Percentiles rank a stretch among this genome's conserved stretches.
Evolutionary conservation across 35 echinoderm and acorn worm genomes (phyloP).

Genomic region (Holothuria glaberrima): DNA sequence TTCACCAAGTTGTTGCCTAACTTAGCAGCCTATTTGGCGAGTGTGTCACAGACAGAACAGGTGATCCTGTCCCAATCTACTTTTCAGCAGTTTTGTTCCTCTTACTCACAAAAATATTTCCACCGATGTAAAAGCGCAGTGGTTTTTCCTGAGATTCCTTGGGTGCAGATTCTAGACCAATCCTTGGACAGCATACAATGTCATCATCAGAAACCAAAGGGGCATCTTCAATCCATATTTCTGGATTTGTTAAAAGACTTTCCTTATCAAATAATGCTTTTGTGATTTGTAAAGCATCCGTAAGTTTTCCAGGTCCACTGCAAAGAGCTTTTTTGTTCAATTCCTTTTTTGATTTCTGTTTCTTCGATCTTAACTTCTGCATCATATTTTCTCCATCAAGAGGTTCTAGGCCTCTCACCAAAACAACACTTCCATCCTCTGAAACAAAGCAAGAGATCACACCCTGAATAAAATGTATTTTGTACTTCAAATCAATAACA

Average conservation of each 20-base stretch:
- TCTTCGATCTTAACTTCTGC: conserved; percentile 43
- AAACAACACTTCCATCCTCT: conserved; percentile 80
- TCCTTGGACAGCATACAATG: conserved; percentile 81
- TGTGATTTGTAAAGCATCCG: conserved; percentile 67
- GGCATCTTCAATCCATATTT: conserved; percentile 80
- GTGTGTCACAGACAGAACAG: no score
- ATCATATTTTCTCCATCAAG: conserved; percentile 63
- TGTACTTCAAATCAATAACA: no score
- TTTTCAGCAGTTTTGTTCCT: conserved; percentile 77
- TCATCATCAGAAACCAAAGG: conserved; percentile 42
- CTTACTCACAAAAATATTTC: conserved; percentile 75
- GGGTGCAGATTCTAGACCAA: conserved; percentile 77
- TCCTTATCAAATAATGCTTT: conserved; percentile 47
- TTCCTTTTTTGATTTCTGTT: conserved; percentile 48
- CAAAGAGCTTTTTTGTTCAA: conserved; percentile 83
- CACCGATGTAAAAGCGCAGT: conserved; percentile 75
- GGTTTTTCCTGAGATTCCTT: conserved; percentile 85
- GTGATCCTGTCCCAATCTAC: neutral
- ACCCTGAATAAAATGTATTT: no score
- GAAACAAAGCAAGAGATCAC: neutral
- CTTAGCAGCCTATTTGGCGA: no score
- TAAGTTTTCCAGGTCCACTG: conserved; percentile 83
- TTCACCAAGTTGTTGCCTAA: no score
- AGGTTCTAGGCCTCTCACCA: conserved; percentile 79
- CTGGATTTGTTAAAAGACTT: conserved; percentile 33